These are phyloP conservation scores for Scaptodrosophila latifasciaeformis DNA, from an alignment of 2,888 invertebrate species.

Conservation along the genomic window DNA sequence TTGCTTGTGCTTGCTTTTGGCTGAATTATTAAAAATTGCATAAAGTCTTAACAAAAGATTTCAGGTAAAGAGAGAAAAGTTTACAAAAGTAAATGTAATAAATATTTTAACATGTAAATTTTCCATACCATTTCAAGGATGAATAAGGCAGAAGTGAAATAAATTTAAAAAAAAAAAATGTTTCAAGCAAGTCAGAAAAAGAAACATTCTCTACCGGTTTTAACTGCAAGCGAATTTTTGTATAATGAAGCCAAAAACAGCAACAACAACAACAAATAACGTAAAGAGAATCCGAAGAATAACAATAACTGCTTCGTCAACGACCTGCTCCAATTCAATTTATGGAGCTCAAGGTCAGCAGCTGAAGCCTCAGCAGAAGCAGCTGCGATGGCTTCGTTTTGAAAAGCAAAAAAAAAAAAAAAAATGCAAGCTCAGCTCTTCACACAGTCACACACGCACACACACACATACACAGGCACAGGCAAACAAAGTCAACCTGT, in stretches of 20 bases:
- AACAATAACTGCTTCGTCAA: constrained; percentile 38
- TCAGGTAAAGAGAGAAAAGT: too few species aligned
- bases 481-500: too few species aligned
- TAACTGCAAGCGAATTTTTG: background rate
- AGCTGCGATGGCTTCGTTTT: constrained; percentile 24
- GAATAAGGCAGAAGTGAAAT: constrained; percentile 23
- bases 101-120: constrained; percentile 1
- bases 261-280: constrained; percentile 13
- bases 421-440: constrained; percentile 58
- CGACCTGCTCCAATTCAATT: constrained; percentile 67
- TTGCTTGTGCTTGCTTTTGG: too few species aligned
- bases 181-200: background rate
- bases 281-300: too few species aligned
- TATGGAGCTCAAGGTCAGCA: constrained; percentile 66
- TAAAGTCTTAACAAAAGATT: too few species aligned
- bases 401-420: background rate
- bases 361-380: constrained; percentile 5
- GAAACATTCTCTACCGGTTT: background rate
- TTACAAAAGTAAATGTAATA: too few species aligned
- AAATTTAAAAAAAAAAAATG: too few species aligned
- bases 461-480: too few species aligned
- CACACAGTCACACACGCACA: background rate
- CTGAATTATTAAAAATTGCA: too few species aligned
- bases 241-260: constrained; percentile 1
- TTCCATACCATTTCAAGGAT: too few species aligned